Evolutionary conservation across 2,888 invertebrate species (phyloP), one percentile per base, ranked within the genome.

Genomic region (Caenorhabditis doughertyi): DNA sequence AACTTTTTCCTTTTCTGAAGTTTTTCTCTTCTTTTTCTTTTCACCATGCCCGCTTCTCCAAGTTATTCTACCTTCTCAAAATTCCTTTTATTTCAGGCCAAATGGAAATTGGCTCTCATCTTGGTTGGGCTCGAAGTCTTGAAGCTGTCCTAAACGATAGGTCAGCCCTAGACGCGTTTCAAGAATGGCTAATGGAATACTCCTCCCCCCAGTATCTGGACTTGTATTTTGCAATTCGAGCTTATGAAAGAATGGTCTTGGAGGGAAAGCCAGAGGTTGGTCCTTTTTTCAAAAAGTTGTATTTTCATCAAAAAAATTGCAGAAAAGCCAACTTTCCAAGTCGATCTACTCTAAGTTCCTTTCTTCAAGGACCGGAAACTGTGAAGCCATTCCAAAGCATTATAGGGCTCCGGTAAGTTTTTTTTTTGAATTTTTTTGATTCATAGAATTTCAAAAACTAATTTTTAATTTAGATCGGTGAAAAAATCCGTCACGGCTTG

Each of bases 211-310:
- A 90, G 73, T 88, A 90, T 18, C 74, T 90, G 42, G 83, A 88
- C 16, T 81, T 90, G 44, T 86, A 90, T 67, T 90, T 89, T 60
- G 88, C 90, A 8, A 87, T 89, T 16, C 56, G 87, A 49, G 89
- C 90, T 18, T 89, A 84, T 74, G 86, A 84, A 32, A 72, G 85
- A 44, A 88, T 89, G 89, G 82, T 81, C 35, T 67, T 72, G 42
- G 80, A 84, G 27, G 68, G 76, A 5, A 86, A 90, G 56, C 73
- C 81, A 29, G 79, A 87, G 65, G 82, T 74, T n/a, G 9, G 9
- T 18, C 18, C 25, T n/a, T 2, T 44, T 4, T 44, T 44, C 11
- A 16, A n/a, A 49, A 51, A n/a, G n/a, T n/a, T n/a, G n/a, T n/a
- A n/a, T n/a, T n/a, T n/a, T n/a, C n/a, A 55, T 55, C 7, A 27